Evolutionary conservation across 2,797 vertebrate genomes (phyloP).

Genomic region (Gephyroberyx darwinii): DNA sequence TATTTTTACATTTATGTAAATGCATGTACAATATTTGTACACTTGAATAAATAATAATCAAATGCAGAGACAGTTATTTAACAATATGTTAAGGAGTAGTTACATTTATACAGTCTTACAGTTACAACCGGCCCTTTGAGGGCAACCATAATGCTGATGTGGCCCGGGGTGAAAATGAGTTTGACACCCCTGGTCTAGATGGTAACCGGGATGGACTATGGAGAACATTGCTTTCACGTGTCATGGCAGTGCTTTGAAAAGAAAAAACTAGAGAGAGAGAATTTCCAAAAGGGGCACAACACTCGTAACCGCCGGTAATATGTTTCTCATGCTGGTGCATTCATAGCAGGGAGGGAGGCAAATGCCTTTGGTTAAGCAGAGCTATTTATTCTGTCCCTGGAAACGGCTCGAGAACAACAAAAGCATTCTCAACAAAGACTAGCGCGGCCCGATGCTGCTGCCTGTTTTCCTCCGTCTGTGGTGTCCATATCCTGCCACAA

Average conservation of each 20-base stretch:
- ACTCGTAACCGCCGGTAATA: conserved; percentile 69
- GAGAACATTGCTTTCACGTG: conserved; percentile 58
- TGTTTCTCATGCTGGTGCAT: conserved; percentile 74
- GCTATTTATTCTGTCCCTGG: conserved; percentile 77
- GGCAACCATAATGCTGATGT: too few relatives aligned
- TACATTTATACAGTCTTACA: too few relatives aligned
- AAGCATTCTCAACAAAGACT: conserved; percentile 66
- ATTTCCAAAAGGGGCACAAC: conserved; percentile 53
- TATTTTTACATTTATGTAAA: too few relatives aligned
- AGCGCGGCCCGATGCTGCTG: conserved; percentile 61
- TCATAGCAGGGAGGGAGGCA: conserved; percentile 61
- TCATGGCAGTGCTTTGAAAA: conserved; percentile 42
- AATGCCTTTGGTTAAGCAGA: conserved; percentile 75
- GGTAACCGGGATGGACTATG: conserved; percentile 27
- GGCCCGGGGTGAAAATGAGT: too few relatives aligned
- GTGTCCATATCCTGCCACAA: conserved; percentile 39
- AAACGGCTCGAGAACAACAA: conserved; percentile 71
- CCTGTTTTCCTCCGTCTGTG: conserved; percentile 58
- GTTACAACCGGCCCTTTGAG: too few relatives aligned
- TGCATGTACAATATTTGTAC: too few relatives aligned
- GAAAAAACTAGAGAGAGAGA: conserved; percentile 30
- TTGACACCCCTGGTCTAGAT: not conserved
- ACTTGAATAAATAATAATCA: too few relatives aligned
- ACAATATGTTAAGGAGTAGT: too few relatives aligned
- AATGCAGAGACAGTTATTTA: too few relatives aligned